These are phyloP conservation scores for Polietes domitor DNA, from an alignment of 2,888 invertebrate genomes.

Conservation along the genomic window DNA sequence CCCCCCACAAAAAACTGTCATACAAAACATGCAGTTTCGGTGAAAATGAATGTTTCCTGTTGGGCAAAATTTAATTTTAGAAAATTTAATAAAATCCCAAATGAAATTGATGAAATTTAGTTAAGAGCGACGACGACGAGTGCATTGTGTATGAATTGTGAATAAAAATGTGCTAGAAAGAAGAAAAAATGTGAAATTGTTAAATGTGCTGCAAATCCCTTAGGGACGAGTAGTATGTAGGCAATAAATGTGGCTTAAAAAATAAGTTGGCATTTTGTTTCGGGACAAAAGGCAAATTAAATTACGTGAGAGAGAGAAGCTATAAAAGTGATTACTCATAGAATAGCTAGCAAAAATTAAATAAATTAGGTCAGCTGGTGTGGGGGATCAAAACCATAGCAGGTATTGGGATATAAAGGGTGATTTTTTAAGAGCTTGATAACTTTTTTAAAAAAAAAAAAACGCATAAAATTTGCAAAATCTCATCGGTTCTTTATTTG, in stretches of 20 bases:
- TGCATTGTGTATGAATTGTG: background rate
- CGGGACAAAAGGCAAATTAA: background rate
- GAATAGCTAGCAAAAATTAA: too few relatives aligned
- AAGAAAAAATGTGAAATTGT: background rate
- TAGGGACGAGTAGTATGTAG: background rate
- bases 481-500: too few relatives aligned
- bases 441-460: too few relatives aligned
- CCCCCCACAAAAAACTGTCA: background rate
- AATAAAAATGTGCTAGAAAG: background rate
- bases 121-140: background rate
- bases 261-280: background rate
- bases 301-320: too few relatives aligned
- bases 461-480: too few relatives aligned
- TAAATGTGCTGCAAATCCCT: background rate
- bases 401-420: too few relatives aligned
- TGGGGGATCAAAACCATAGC: too few relatives aligned
- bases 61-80: conserved; percentile 9
- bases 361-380: too few relatives aligned
- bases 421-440: too few relatives aligned
- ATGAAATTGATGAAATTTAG: conserved; percentile 21
- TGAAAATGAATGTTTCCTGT: conserved; percentile 19
- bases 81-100: conserved; percentile 31
- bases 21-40: background rate
- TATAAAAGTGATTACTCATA: too few relatives aligned
- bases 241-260: background rate